These are phyloP conservation scores for Monodelphis domestica DNA, from an alignment of 2,797 vertebrate genomes.

Conservation along the genomic window DNA sequence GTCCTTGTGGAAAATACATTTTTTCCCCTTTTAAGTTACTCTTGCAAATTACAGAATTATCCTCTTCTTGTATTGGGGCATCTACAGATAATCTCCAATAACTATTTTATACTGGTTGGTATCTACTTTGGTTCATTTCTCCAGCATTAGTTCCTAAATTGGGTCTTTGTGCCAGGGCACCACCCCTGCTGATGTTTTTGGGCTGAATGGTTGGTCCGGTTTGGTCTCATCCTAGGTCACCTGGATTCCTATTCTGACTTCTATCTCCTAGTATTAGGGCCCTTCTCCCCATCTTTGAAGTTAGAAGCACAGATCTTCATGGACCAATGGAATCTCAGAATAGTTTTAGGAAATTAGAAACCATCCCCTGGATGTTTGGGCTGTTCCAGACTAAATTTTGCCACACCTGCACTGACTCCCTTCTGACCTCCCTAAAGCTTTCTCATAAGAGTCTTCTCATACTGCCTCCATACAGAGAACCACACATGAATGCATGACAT, in stretches of 20 bases:
- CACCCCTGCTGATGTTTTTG: not conserved
- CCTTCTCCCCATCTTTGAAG: not conserved
- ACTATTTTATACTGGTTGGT: not conserved
- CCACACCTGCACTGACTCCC: not conserved
- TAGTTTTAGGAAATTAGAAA: not conserved
- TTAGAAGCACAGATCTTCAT: not conserved
- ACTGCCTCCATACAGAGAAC: not conserved
- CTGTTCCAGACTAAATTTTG: not conserved
- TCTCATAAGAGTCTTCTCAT: not conserved
- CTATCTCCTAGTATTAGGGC: not conserved
- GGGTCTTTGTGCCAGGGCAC: not conserved
- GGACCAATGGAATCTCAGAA: not conserved
- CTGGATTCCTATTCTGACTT: not conserved
- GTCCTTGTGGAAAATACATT: not conserved
- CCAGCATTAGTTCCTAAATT: not conserved
- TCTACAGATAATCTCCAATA: not conserved
- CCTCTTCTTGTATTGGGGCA: not conserved
- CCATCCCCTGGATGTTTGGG: not conserved
- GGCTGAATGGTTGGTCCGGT: not conserved
- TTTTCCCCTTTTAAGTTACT: not conserved
- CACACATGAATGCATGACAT: not conserved
- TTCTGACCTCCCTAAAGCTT: not conserved
- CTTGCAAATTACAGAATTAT: not conserved
- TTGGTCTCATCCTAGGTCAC: not conserved
- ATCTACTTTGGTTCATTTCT: not conserved